Conservation (phyloP, 2,888 invertebrate species). For the Siphlonurus alternatus region DNA sequence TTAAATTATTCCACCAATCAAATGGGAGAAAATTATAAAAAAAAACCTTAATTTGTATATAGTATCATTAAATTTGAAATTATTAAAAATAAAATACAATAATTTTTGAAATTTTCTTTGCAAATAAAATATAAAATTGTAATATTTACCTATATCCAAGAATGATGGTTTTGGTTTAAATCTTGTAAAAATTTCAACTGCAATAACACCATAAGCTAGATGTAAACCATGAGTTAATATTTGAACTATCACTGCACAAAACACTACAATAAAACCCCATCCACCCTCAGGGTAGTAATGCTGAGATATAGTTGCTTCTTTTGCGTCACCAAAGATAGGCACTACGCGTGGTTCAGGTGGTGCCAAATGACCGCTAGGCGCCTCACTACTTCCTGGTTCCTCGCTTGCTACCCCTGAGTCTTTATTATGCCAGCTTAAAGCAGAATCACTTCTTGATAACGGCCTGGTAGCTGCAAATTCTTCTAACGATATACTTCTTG, state of each 20-base stretch:
- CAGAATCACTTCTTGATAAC: neutral
- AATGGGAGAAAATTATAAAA: no score
- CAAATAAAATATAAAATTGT: no score
- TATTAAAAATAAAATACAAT: no score
- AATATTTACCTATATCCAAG: neutral
- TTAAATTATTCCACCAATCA: no score
- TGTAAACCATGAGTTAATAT: conserved; percentile 59
- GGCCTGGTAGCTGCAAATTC: neutral
- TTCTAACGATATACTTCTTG: neutral
- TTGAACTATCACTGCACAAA: conserved; percentile 54
- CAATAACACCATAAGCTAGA: conserved; percentile 13
- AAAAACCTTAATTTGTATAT: no score
- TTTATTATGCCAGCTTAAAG: conserved; percentile 10
- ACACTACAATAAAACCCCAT: conserved; percentile 71
- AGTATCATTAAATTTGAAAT: no score
- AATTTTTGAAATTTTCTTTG: no score
- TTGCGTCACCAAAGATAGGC: neutral
- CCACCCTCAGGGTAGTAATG: conserved; percentile 76
- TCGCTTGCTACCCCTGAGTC: conserved; percentile 25
- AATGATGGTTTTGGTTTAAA: neutral
- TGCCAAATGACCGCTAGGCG: neutral
- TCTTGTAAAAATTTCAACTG: neutral
- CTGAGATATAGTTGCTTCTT: conserved; percentile 9
- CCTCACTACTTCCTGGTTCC: conserved; percentile 8
- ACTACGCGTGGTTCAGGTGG: neutral